Conservation (phyloP, 2,888 invertebrate genomes). For the Bellardia bayeri region DNA sequence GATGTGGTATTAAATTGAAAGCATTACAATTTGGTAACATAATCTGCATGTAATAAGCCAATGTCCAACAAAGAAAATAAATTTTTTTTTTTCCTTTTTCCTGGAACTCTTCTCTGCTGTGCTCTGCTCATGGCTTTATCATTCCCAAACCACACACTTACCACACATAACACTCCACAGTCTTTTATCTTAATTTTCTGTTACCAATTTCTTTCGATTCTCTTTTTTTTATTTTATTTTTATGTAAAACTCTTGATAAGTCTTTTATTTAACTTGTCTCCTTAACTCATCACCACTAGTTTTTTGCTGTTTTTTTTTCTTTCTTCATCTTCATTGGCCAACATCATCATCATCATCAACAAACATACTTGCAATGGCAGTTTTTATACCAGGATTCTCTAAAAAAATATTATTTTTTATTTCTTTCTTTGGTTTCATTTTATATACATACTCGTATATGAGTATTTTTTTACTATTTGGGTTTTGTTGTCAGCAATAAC, state of each 20-base stretch:
- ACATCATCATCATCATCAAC: conserved; percentile 29
- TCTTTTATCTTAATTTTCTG: conserved; percentile 5
- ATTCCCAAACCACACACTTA: not conserved
- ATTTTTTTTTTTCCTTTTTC: conserved; percentile 20
- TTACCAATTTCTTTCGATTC: conserved; percentile 9
- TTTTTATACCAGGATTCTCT: conserved; percentile 21
- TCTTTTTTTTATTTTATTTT: not conserved
- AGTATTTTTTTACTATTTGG: conserved; percentile 14
- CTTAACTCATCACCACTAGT: conserved; percentile 59
- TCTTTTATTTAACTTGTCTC: conserved; percentile 63
- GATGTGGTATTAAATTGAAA: conserved; percentile 65
- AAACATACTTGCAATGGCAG: conserved; percentile 12
- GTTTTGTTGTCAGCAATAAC: conserved; percentile 58
- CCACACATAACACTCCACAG: not conserved
- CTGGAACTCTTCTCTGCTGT: not conserved
- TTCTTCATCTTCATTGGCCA: conserved; percentile 5
- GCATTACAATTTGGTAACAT: conserved; percentile 69
- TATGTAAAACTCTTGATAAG: conserved; percentile 50
- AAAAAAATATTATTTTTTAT: conserved; percentile 36
- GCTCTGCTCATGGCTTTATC: not conserved
- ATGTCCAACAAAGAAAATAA: conserved; percentile 64
- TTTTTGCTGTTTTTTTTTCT: not conserved
- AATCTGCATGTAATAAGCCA: conserved; percentile 73
- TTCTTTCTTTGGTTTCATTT: not conserved
- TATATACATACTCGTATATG: no score